phyloP scores from a whole-genome alignment of 2,797 vertebrate genomes.

The Sebastes trivittatus region DNA sequence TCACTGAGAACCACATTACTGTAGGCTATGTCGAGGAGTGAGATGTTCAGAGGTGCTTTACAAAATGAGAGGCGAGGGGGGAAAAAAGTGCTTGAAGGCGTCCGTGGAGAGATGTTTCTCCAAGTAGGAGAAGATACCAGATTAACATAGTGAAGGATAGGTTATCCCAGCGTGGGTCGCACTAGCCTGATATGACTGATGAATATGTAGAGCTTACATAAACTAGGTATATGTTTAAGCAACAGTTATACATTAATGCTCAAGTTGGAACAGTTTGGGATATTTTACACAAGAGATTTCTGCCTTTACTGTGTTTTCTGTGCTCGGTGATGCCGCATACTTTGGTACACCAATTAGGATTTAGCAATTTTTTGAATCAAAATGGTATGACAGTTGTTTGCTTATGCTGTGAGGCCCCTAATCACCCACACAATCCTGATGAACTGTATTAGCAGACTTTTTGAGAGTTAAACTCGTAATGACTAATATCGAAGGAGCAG shows the following conservation, averaged over 20 bases:
- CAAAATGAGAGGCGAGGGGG: slow-evolving; percentile 20
- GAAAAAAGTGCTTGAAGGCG: slow-evolving; percentile 8
- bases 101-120: background rate
- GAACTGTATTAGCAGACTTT: background rate
- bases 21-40: slow-evolving; percentile 1
- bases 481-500: background rate
- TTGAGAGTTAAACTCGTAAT: background rate
- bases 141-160: slow-evolving; percentile 26
- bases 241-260: background rate
- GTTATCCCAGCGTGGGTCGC: slow-evolving; percentile 3
- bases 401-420: too few species aligned
- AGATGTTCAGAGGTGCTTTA: slow-evolving; percentile 38
- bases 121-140: slow-evolving; percentile 5
- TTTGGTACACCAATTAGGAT: too few species aligned
- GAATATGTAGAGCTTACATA: background rate
- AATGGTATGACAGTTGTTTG: background rate
- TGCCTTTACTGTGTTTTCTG: too few species aligned
- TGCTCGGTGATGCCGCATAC: too few species aligned
- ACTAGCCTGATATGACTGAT: background rate
- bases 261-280: background rate
- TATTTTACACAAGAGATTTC: too few species aligned
- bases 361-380: background rate
- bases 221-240: background rate
- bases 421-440: background rate
- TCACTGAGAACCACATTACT: background rate